Evolutionary conservation across 2,888 invertebrate genomes (phyloP), one percentile per base, ranked within the genome.

Genomic region (Aphrophora alni): DNA sequence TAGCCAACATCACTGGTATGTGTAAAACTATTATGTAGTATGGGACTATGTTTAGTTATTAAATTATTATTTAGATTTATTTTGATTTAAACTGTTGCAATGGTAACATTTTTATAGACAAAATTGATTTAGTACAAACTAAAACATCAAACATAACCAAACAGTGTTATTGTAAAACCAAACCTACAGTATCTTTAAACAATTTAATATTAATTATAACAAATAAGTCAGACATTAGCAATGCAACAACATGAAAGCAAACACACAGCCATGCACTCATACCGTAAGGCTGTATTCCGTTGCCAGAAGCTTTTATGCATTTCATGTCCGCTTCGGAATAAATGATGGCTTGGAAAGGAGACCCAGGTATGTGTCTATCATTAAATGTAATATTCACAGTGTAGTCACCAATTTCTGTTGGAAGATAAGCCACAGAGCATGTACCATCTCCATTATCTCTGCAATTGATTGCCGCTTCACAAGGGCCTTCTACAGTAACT

Each of bases 401-500:
- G 88, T 97, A 97, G 87, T 94, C 93, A 59, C 97, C 97, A 71
- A 93, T 90, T 87, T 94, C 94, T 0, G 95, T 95, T 21, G 97
- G 96, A 86, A 95, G 89, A 88, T 96, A 97, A 59, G 95, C 95
- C 3, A 97, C 96, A 79, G 94, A 92, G 88, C 96, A 96, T 14
- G 96, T 96, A 21, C 96, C 96, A 87, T 97, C 95, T 81, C 95
- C 95, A 87, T 96, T 96, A 89, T 97, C 96, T 84, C 94, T 90
- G 86, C 96, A 96, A 87, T 95, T 94, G 86, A 97, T 96, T 73
- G 95, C 95, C 17, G 95, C 95, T 88, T 96, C 95, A 85, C 95
- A 95, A 8, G 96, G 96, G 0, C 96, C 96, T 88, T 96, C 96
- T 26, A 96, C 95, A 21, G 95, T 95, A 14, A 96, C 94, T 0